Conservation (phyloP, 2,113 vertebrate genomes). For the Otocyon megalotis region DNA sequence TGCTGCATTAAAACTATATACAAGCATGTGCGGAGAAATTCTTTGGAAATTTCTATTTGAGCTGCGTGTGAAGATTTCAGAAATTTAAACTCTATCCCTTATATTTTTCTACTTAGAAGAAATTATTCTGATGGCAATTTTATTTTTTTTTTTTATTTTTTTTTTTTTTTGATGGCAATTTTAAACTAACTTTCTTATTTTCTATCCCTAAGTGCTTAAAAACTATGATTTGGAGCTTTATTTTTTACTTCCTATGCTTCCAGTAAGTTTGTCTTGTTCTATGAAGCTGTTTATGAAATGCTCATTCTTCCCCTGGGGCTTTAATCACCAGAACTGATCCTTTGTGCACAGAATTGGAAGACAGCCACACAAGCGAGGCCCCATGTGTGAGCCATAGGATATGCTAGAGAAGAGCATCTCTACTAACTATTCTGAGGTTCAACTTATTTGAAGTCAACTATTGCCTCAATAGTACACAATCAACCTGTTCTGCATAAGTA, state of each 20-base stretch:
- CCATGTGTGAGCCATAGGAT: neutral
- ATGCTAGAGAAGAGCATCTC: neutral
- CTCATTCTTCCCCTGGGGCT: neutral
- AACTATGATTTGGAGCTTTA: neutral
- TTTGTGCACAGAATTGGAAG: neutral
- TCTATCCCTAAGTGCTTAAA: neutral
- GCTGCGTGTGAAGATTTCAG: neutral
- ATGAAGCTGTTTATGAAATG: neutral
- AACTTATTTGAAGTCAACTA: neutral
- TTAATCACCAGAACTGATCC: neutral
- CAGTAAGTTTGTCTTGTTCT: neutral
- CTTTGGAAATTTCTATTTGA: slow-evolving; percentile 7
- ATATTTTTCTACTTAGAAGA: neutral
- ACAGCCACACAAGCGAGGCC: neutral
- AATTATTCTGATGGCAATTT: neutral
- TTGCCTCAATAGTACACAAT: neutral
- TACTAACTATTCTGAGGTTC: neutral
- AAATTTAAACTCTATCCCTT: neutral
- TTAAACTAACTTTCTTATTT: neutral
- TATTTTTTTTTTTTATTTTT: too few species aligned
- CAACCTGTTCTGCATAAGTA: neutral
- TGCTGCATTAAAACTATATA: neutral
- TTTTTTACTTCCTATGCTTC: neutral
- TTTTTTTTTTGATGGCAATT: neutral
- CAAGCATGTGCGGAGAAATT: neutral